Base-by-base conservation (phyloP, 2,888 invertebrate genomes). In the Lymantria dispar region DNA sequence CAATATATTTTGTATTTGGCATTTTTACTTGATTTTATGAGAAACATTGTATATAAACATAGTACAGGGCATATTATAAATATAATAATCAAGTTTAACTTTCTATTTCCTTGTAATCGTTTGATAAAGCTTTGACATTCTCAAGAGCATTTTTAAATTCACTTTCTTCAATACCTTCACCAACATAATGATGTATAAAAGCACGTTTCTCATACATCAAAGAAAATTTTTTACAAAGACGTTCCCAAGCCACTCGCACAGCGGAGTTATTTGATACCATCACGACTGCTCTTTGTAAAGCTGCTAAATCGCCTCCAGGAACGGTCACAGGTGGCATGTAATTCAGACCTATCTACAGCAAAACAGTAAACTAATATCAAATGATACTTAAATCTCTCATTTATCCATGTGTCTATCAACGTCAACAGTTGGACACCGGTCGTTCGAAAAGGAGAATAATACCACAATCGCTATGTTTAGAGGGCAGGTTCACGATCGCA, bases 111-210 rank as follows among this genome's bases (percentile, higher is more conserved):
- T 83, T 92, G 68, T 95, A 95, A 79, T 95, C 95, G 68, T 91
- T 85, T 31, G 94, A 91, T 45, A 95, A 79, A 8, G 94, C 92
- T 58, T 92, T 92, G 45, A 95, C 80, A 72, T 95, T 93, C 43
- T 93, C 91, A 7, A 92, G 78, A 0, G 95, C 94, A 48, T 93
- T 94, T 31, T 76, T 70, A 56, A 95, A 94, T 71, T 93, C 94
- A 1, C 90, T 91, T 82, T 95, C 95, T 78, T 95, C 95, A 80
- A 95, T 87, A 1, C 95, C 95, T 86, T 95, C 95, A 2, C 94
- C 93, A 5, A 95, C 92, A 70, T 95, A 98, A 92, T 98, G 98
- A 83, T 98, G 97, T 11, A 98, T 94, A 78, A 98, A 98, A 7
- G 97, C 97, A 50, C 96, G 92, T 76, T 97, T 96, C 50, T 94